Evolutionary conservation across 2,888 invertebrate genomes (phyloP).

Genomic region (Smittia sp.): DNA sequence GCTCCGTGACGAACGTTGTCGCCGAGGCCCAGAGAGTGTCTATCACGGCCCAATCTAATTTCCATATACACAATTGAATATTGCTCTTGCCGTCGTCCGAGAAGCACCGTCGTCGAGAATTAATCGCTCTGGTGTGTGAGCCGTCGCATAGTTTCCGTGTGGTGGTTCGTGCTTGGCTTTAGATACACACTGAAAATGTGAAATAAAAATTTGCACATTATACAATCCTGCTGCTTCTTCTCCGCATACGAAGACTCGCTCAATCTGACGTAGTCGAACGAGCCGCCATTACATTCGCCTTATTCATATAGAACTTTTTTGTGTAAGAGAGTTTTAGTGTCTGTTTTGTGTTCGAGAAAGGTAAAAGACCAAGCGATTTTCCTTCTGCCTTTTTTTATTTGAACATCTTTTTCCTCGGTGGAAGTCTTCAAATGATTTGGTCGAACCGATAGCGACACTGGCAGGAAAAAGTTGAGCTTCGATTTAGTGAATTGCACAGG

Average conservation of each 20-base stretch:
- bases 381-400: conserved; percentile 30
- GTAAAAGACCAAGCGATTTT: conserved; percentile 40
- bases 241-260: conserved; percentile 22
- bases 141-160: conserved; percentile 25
- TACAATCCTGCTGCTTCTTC: conserved; percentile 37
- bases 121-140: conserved; percentile 2
- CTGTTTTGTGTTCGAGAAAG: conserved; percentile 41
- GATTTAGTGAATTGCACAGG: background rate
- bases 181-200: background rate
- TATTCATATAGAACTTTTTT: background rate
- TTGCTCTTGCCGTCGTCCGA: background rate
- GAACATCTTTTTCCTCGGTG: conserved; percentile 25
- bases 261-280: conserved; percentile 23
- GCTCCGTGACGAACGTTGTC: background rate
- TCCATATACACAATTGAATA: conserved; percentile 17
- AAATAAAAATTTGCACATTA: conserved; percentile 37
- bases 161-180: conserved; percentile 33
- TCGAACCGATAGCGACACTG: background rate
- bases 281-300: conserved; percentile 22
- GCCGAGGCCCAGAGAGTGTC: background rate
- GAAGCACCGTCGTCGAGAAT: conserved; percentile 14
- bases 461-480: background rate
- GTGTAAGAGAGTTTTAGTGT: conserved; percentile 41
- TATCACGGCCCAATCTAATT: conserved; percentile 19
- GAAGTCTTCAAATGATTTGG: conserved; percentile 11